Evolutionary conservation across 2,888 invertebrate species (phyloP).

Genomic region (Zootermopsis nevadensis): DNA sequence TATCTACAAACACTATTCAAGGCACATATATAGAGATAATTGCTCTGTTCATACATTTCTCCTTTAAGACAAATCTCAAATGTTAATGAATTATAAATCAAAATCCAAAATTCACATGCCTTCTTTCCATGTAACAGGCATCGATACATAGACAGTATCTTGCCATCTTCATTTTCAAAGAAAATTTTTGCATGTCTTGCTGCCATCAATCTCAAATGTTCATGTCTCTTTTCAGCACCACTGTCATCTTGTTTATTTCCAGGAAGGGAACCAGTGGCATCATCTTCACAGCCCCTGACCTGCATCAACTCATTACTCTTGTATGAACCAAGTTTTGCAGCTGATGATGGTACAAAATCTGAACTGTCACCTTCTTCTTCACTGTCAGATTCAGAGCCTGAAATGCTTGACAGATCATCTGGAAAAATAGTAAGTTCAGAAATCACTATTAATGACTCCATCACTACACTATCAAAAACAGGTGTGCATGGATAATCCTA

Average conservation of each 20-base stretch:
- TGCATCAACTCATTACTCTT: neutral
- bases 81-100: too few relatives aligned
- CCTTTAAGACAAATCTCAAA: too few relatives aligned
- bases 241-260: neutral
- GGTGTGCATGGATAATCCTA: too few relatives aligned
- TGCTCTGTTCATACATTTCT: too few relatives aligned
- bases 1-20: too few relatives aligned
- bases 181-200: conserved; percentile 79
- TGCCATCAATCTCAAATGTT: conserved; percentile 5
- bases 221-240: neutral
- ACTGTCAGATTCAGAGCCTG: conserved; percentile 68
- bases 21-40: too few relatives aligned
- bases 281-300: neutral
- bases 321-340: neutral
- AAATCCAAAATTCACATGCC: conserved; percentile 61
- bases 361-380: conserved; percentile 57
- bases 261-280: neutral
- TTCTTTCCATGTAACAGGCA: conserved; percentile 79
- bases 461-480: too few relatives aligned
- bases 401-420: conserved; percentile 75
- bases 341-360: conserved; percentile 6
- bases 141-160: conserved; percentile 79
- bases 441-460: too few relatives aligned
- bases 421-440: conserved; percentile 51
- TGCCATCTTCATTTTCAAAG: conserved; percentile 74